phyloP scores from a whole-genome alignment of 1,140 invertebrate species.

The Euwallacea similis region DNA sequence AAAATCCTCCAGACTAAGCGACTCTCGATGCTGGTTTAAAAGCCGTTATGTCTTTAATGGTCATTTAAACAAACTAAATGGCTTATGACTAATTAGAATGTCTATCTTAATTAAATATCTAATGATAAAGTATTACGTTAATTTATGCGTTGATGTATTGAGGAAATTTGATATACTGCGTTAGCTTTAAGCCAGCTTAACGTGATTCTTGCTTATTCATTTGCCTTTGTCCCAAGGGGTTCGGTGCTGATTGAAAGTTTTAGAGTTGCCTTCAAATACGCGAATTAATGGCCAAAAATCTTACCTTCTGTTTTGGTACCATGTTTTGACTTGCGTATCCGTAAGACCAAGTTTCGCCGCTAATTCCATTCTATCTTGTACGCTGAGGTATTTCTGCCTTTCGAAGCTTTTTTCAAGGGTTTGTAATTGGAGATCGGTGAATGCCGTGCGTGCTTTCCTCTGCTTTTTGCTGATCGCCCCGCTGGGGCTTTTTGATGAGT shows the following conservation, averaged over 20 bases:
- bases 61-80: slow-evolving; percentile 7
- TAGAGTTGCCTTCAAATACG: neutral
- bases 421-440: slow-evolving; percentile 97
- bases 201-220: too few species aligned
- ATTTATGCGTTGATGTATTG: slow-evolving; percentile 3
- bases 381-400: slow-evolving; percentile 96
- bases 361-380: slow-evolving; percentile 97
- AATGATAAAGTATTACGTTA: slow-evolving; percentile 5
- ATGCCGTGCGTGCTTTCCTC: slow-evolving; percentile 95
- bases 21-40: neutral
- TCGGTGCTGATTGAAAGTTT: too few species aligned
- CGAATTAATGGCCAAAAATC: slow-evolving; percentile 35
- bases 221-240: too few species aligned
- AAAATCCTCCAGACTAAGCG: slow-evolving; percentile 5
- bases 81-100: slow-evolving; percentile 11
- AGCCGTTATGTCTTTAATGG: slow-evolving; percentile 6
- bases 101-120: slow-evolving; percentile 7
- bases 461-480: slow-evolving; percentile 86
- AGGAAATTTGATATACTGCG: neutral
- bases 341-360: slow-evolving; percentile 94
- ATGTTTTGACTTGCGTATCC: slow-evolving; percentile 99
- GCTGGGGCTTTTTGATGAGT: slow-evolving; percentile 54
- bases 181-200: too few species aligned
- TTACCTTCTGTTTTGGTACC: slow-evolving; percentile 98
- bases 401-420: slow-evolving; percentile 98